Base-by-base conservation (phyloP, 2,797 vertebrate genomes). In the Molossus alvarezi region DNA sequence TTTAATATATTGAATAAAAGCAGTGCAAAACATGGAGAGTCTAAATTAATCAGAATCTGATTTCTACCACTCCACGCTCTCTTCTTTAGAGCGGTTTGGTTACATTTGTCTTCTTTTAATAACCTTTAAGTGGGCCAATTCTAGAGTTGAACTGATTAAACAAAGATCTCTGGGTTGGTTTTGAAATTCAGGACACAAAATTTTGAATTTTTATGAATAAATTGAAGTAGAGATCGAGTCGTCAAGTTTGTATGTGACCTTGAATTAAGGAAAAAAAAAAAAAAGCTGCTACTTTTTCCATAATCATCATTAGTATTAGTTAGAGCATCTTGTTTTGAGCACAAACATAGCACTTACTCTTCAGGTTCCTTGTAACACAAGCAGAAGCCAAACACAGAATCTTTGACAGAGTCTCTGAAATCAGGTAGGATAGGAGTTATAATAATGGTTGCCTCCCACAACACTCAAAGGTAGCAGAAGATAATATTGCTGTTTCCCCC, bases 201-300 rank as follows among this genome's bases (percentile, higher is more conserved):
- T 82, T 81, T 91, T 71, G 23, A 83, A 76, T 89, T 94, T 89
- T 91, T 72, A 67, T 84, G 71, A 90, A 76, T 83, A 94, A 84
- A 88, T 88, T 88, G 4, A 29, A 81, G 6, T 62, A 75, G 88
- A 91, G 21, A 87, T 83, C 75, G 77, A 80, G 15, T 15, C 37
- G 7, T 86, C 69, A 62, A 80, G 8, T 86, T 94, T 90, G 20
- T 21, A 76, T 57, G 8, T 79, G 82, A 90, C 11, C 37, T 83
- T 51, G n/a, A 91, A 81, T 76, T 58, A 21, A 48, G 53, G 90
- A 89, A 83, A 92, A 92, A 89, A 83, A 92, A 41, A 80, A 84
- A 57, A 80, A 23, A 73, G 7, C n/a, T 67, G 14, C 57, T 5
- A 17, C 73, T 33, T 57, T 90, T 93, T 17, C 51, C 21, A 67